Percentiles rank a stretch among this genome's conserved stretches.
Conservation (phyloP, 2,888 invertebrate genomes). For the Orchestes rusci region DNA sequence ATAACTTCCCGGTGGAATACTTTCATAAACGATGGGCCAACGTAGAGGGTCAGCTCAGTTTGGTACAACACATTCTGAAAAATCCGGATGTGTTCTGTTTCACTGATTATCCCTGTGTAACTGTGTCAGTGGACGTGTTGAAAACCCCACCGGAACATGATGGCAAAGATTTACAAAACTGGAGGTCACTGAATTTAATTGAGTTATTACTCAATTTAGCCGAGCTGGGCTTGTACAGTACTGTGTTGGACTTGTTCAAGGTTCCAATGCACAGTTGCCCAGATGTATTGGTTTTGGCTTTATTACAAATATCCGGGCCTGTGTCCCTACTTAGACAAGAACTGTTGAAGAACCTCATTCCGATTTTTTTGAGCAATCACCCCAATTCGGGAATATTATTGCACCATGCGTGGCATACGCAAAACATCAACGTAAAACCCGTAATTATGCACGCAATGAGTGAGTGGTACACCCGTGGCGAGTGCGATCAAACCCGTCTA, state of each 20-base stretch:
- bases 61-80: conserved; percentile 80
- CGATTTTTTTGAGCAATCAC: conserved; percentile 91
- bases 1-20: conserved; percentile 78
- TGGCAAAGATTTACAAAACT: conserved; percentile 86
- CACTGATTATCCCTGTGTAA: conserved; percentile 82
- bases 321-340: conserved; percentile 76
- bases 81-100: conserved; percentile 92
- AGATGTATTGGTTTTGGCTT: conserved; percentile 82
- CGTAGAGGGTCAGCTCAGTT: conserved; percentile 85
- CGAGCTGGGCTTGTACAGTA: conserved; percentile 76
- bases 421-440: conserved; percentile 61
- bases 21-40: conserved; percentile 89
- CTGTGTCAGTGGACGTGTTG: conserved; percentile 79
- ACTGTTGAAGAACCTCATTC: conserved; percentile 78
- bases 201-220: conserved; percentile 82
- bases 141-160: conserved; percentile 94
- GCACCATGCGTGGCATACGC: conserved; percentile 89
- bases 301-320: conserved; percentile 81
- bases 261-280: conserved; percentile 59
- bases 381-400: conserved; percentile 94
- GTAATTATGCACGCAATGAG: conserved; percentile 96
- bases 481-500: conserved; percentile 87
- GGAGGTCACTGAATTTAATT: conserved; percentile 89
- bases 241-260: conserved; percentile 84
- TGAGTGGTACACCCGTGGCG: conserved; percentile 90